Evolutionary conservation across 2,888 invertebrate genomes (phyloP), one percentile per base, ranked within the genome.

Genomic region (Spisula subtruncata): DNA sequence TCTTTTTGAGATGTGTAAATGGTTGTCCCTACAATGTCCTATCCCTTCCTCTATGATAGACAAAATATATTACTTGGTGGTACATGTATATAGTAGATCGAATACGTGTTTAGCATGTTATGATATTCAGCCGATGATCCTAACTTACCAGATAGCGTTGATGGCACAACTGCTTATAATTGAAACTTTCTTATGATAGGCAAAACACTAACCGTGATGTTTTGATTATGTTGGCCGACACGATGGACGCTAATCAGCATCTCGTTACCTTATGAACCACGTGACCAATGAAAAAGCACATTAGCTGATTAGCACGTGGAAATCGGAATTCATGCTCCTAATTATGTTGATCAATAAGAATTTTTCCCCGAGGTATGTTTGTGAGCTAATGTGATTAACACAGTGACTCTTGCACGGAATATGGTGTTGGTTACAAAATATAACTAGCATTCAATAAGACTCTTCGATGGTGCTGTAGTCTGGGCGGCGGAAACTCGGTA

Each of bases 291-390:
- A 75, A 16, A 32, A 16, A 32, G 18, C 75, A 75, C 75, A 32
- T 75, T 32, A 75, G 35, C 5, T 35, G 10, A 25, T 32, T 75
- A 75, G 14, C 75, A 75, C 29, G 75, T 66, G 75, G 32, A 25
- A 75, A 75, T 35, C 16, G 75, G 35, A 75, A 35, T 75, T 75
- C 75, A 25, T 66, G n/a, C 25, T 25, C 25, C 10, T 66, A 66
- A 66, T 66, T 66, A 66, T 66, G 60, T 66, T 66, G 60, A 66
- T 66, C 60, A 66, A 66, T 66, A 66, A 25, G 25, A 25, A 66
- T 25, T 66, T 66, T n/a, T n/a, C n/a, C 25, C 60, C 12, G 60
- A 66, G 25, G 25, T 25, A 66, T 66, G 18, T 66, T 66, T 66
- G 60, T 66, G 20, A 66, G 60, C n/a, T 66, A 25, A 66, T 66